These are phyloP conservation scores for Turritopsis rubra DNA, from an alignment of 30 jellyfish, hydroid and myxozoan species.

Conservation along the genomic window DNA sequence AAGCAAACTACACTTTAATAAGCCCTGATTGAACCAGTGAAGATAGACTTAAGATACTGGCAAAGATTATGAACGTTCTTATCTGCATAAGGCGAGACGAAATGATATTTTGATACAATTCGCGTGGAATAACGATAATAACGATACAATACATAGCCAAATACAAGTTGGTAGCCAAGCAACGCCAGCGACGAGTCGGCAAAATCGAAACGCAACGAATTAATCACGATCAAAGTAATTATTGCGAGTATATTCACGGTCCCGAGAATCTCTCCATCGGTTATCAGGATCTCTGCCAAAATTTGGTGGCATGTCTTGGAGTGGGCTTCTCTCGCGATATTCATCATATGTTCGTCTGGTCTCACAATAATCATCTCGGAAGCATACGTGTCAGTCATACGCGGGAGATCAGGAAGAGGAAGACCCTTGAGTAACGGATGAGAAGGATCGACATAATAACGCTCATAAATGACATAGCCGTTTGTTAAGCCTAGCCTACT, in stretches of 20 bases:
- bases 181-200: too few species aligned
- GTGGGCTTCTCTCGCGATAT: conserved; percentile 19
- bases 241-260: neutral
- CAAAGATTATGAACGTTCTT: too few species aligned
- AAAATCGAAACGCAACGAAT: neutral
- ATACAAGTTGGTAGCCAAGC: too few species aligned
- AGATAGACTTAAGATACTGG: too few species aligned
- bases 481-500: conserved; percentile 11
- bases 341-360: conserved; percentile 16
- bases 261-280: conserved; percentile 26
- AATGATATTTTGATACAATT: too few species aligned
- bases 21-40: too few species aligned
- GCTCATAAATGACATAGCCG: conserved; percentile 35
- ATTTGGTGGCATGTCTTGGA: neutral
- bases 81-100: too few species aligned
- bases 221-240: neutral
- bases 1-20: too few species aligned
- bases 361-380: neutral
- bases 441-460: conserved; percentile 34
- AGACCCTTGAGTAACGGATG: conserved; percentile 34
- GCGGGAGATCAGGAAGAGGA: conserved; percentile 27
- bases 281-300: conserved; percentile 17
- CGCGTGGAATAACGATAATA: too few species aligned
- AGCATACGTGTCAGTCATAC: conserved; percentile 26
- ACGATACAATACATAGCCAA: too few species aligned